Evolutionary conservation across 2,888 invertebrate species (phyloP), one percentile per base, ranked within the genome.

Genomic region (Chaetogeoica ovagalla): DNA sequence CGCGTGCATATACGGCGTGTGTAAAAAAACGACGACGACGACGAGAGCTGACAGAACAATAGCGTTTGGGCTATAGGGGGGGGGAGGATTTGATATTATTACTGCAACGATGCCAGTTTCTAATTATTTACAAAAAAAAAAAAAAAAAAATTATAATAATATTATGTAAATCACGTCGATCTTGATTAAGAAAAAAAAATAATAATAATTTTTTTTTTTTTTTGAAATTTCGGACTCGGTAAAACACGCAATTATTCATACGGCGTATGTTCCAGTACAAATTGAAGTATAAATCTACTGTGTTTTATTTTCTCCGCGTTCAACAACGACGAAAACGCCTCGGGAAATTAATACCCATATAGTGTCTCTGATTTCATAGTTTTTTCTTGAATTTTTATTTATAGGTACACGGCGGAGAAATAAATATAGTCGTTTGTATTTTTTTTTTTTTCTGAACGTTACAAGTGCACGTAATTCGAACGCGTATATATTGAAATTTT

Each of bases 41-140:
- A n/a, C n/a, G n/a, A n/a, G n/a, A 55, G 60, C 63, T 43, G 70
- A 63, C 70, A 79, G 70, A 79, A 79, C 70, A 79, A 79, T 79
- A 70, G 79, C n/a, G 52, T 13, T n/a, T 8, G 69, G 30, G 23
- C n/a, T 57, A 79, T 39, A 79, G 63, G 55, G n/a, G n/a, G n/a
- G n/a, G n/a, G n/a, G n/a, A n/a, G n/a, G 55, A 79, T 79, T 79
- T 63, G 70, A 79, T 30, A 30, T 30, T 30, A 30, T 30, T 30
- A 30, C 43, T 52, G 13, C 63, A 70, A 70, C 70, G 48, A 71
- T 63, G 39, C 30, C 15, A 70, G 70, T 79, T 63, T 62, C 55
- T 70, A 70, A 79, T 79, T 63, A 79, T 63, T 39, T 71, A 55
- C 48, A 37, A 55, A 57, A 2, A 30, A 30, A 30, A 30, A 30